phyloP scores from a whole-genome alignment of 2,113 vertebrate genomes.

The Tachycineta bicolor region DNA sequence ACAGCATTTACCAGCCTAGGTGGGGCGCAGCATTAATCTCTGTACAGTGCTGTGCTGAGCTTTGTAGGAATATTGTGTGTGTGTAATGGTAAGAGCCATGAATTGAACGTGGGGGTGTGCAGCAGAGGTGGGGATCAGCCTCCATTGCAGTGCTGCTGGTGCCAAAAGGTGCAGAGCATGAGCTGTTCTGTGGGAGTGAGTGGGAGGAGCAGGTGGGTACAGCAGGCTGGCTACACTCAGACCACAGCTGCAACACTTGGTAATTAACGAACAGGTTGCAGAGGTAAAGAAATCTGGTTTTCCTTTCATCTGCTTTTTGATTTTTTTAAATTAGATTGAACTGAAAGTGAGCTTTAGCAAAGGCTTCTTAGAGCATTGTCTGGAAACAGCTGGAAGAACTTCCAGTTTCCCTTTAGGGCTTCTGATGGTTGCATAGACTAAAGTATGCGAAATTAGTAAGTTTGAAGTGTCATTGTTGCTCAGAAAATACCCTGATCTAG shows the following conservation, averaged over 20 bases:
- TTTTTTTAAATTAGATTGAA: not conserved
- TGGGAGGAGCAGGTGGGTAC: not conserved
- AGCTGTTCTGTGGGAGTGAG: not conserved
- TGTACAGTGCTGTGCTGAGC: not conserved
- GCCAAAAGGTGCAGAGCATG: not conserved
- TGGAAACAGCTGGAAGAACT: not conserved
- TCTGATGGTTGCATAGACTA: not conserved
- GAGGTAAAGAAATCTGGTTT: not conserved
- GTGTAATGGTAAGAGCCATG: not conserved
- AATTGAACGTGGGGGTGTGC: not conserved
- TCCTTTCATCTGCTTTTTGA: constrained; percentile 13
- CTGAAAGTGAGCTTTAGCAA: not conserved
- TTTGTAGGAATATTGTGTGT: not conserved
- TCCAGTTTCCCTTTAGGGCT: not conserved
- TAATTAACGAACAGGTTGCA: constrained; percentile 25
- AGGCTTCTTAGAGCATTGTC: not conserved
- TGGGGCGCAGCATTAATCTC: not conserved
- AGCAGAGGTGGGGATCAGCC: not conserved
- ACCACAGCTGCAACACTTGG: not conserved
- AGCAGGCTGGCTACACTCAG: not conserved
- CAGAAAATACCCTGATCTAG: constrained; percentile 11
- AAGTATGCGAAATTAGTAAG: constrained; percentile 6
- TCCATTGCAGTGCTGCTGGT: not conserved
- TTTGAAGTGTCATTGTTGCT: not conserved
- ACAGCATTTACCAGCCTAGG: not conserved